Evolutionary conservation across 1,140 invertebrate species (phyloP).

Genomic region (Apis dorsata): DNA sequence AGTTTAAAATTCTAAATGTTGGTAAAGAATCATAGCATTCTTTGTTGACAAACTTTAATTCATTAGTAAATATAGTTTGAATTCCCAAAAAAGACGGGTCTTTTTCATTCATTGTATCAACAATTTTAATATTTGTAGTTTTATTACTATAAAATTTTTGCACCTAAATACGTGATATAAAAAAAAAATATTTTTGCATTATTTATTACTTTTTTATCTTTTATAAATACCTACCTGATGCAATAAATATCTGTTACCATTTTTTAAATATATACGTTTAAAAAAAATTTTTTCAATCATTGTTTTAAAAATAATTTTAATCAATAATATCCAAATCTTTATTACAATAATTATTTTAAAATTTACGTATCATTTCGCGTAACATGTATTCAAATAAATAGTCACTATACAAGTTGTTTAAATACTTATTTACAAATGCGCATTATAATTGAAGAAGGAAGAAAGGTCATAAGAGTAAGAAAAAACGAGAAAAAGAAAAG

Average conservation of each 20-base stretch:
- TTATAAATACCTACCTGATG: neutral
- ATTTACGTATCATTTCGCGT: neutral
- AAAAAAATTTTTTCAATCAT: constrained; percentile 8
- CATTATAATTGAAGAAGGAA: too few species aligned
- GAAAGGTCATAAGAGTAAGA: too few species aligned
- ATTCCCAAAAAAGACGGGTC: constrained; percentile 67
- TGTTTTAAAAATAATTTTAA: neutral
- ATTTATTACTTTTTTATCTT: neutral
- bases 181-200: neutral
- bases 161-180: constrained; percentile 35
- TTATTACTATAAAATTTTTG: constrained; percentile 24
- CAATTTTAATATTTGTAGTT: neutral
- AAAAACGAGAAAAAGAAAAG: too few species aligned
- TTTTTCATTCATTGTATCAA: neutral
- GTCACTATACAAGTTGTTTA: too few species aligned
- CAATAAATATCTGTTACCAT: neutral
- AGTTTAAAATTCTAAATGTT: constrained; percentile 65
- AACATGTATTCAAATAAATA: too few species aligned
- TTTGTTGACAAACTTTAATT: constrained; percentile 64
- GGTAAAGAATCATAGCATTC: constrained; percentile 66
- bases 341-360: neutral
- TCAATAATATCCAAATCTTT: neutral
- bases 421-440: too few species aligned
- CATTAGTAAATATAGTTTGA: constrained; percentile 59
- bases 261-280: neutral